A percentile compares a stretch with the other conserved stretches of the same genome.
Conservation (phyloP, 2,888 invertebrate species). For the Digitonthophagus gazella region DNA sequence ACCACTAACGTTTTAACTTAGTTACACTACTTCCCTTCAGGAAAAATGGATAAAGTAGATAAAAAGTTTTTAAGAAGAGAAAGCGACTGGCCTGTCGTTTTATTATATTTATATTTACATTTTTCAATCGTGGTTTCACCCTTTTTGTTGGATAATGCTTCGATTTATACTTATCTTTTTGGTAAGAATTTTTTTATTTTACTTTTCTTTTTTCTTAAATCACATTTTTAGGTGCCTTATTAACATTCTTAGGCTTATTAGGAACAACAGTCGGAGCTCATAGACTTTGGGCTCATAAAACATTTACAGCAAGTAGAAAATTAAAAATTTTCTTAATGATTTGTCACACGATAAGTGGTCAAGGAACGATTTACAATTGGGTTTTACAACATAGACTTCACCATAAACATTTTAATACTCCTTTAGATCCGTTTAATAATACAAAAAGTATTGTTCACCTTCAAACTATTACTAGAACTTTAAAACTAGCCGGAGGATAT, state of each 20-base stretch:
- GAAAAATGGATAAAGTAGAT: slow-evolving; percentile 9
- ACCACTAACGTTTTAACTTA: no score
- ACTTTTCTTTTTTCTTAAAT: neutral
- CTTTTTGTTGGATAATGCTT: slow-evolving; percentile 63
- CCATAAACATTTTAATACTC: slow-evolving; percentile 74
- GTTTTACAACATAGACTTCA: slow-evolving; percentile 78
- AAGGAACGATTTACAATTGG: slow-evolving; percentile 87
- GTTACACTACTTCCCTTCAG: no score
- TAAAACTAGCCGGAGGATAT: slow-evolving; percentile 65
- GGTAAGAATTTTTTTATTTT: neutral
- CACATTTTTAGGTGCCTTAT: slow-evolving; percentile 56
- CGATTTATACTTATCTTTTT: slow-evolving; percentile 2
- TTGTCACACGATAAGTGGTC: slow-evolving; percentile 82
- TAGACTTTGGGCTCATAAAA: slow-evolving; percentile 86
- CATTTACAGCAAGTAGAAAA: slow-evolving; percentile 73
- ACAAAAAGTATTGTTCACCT: slow-evolving; percentile 77
- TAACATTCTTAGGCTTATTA: slow-evolving; percentile 65
- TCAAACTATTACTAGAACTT: slow-evolving; percentile 71
- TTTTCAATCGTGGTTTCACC: slow-evolving; percentile 66
- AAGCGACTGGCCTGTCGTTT: slow-evolving; percentile 69
- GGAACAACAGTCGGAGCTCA: slow-evolving; percentile 92
- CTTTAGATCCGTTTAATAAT: slow-evolving; percentile 78
- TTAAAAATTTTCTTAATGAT: slow-evolving; percentile 75
- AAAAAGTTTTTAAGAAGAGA: slow-evolving; percentile 53
- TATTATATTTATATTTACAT: slow-evolving; percentile 73